Base-by-base conservation (phyloP, 92 coral and sea anemone genomes). In the Pocillopora grandis region DNA sequence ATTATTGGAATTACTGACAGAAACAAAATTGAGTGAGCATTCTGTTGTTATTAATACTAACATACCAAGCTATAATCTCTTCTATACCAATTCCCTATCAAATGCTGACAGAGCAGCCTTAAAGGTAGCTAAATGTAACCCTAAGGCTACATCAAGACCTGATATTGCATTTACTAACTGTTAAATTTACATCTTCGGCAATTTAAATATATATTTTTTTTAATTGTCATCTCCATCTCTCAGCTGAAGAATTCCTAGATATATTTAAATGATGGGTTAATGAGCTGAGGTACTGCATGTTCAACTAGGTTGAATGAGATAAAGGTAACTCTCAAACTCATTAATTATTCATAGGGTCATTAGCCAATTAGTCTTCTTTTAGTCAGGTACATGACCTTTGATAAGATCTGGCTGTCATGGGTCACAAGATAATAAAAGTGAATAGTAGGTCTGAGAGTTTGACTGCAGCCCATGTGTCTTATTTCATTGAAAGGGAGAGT, bases 201-300 rank as follows among this genome's bases (percentile, higher is more conserved):
- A 85, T 66, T 77, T 85, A 36, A 85, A 85, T 77, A 70, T 77
- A 77, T 27, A 27, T 27, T 60, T 66, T 85, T 69, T 18, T 70
- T 5, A 85, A 85, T 31, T 70, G 19, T 18, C 10, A 23, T 78
- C 59, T 16, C 2, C 88, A 88, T 52, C 20, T 76, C 58, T 90
- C 42, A 27, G 85, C 88, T 72, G 94, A 91, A 66, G 85, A 88
- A 16, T 91, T 80, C 61, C 20, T 91, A 61, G 78, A 86, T 82
- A 88, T 82, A 23, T 23, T 23, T 23, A 23, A 23, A 23, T 27
- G 31, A 27, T 27, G 31, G 31, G 31, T 27, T 27, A 1, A 27
- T 27, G 31, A 27, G 31, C 31, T 27, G 31, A 27, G 31, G 31
- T 27, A 27, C 31, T 27, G 31, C 31, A 27, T 27, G 31, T 27